These are phyloP conservation scores for Hydrotaea cyrtoneurina DNA, from an alignment of 2,888 invertebrate species.

Conservation along the genomic window DNA sequence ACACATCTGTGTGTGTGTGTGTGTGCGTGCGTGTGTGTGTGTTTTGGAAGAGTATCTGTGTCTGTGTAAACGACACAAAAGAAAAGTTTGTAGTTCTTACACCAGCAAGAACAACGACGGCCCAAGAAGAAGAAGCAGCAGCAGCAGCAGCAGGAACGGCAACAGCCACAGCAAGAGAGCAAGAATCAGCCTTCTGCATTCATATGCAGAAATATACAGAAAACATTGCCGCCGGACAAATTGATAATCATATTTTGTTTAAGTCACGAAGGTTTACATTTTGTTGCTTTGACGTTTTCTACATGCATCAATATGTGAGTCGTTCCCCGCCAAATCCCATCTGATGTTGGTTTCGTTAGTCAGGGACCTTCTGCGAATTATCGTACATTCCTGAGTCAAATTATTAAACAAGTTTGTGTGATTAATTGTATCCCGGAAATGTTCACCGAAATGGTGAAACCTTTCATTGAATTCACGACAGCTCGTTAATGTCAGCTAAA, in stretches of 20 bases:
- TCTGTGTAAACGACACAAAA: slow-evolving; percentile 57
- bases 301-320: slow-evolving; percentile 26
- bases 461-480: no score
- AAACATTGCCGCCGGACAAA: slow-evolving; percentile 56
- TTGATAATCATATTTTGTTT: slow-evolving; percentile 72
- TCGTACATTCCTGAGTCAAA: no score
- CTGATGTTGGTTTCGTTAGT: background rate
- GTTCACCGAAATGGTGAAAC: no score
- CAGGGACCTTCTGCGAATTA: slow-evolving; percentile 4
- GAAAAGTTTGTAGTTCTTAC: slow-evolving; percentile 41
- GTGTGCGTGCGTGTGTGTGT: background rate
- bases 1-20: slow-evolving; percentile 2
- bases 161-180: background rate
- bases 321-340: no score
- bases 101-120: slow-evolving; percentile 20
- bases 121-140: slow-evolving; percentile 11
- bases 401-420: no score
- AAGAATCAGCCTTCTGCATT: slow-evolving; percentile 63
- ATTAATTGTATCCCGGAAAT: no score
- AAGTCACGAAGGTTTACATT: slow-evolving; percentile 71
- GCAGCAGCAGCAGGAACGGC: slow-evolving; percentile 27
- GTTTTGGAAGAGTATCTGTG: slow-evolving; percentile 31
- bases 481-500: no score
- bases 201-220: slow-evolving; percentile 68
- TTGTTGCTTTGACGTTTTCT: slow-evolving; percentile 69